Conservation (phyloP, 2,113 vertebrate species). For the human region GRCh38 chr14:44036001-44036500, state of each 20-base stretch:
- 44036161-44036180: too few relatives aligned
- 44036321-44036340: background rate
- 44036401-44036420: conserved; percentile 28
- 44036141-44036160: background rate
- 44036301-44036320: background rate
- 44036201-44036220: background rate
- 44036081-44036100: background rate
- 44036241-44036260: background rate
- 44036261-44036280: background rate
- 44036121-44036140: background rate
- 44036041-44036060: background rate
- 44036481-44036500: conserved; percentile 25
- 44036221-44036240: background rate
- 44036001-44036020: background rate
- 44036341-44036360: conserved; percentile 45
- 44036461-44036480: background rate
- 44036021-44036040: background rate
- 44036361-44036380: background rate
- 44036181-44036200: background rate
- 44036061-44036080: background rate
- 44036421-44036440: background rate
- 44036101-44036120: background rate
- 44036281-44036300: background rate
- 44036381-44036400: conserved; percentile 28
- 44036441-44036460: background rate